Evolutionary conservation across 2,113 vertebrate genomes (phyloP), one percentile per base, ranked within the genome.

Genomic region (Channa argus): DNA sequence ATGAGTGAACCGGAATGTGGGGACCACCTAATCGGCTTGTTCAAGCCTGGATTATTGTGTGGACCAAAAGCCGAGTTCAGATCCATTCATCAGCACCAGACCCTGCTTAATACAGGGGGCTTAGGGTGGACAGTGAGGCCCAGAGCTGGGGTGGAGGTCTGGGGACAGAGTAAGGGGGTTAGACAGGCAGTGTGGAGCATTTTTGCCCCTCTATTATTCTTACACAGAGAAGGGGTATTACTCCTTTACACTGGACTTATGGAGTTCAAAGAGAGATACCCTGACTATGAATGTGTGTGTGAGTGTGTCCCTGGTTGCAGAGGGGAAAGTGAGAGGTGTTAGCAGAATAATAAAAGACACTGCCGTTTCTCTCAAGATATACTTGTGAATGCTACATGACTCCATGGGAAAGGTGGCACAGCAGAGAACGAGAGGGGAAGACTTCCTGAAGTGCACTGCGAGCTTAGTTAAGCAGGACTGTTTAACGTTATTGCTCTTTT

Each of bases 31-130:
- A 94, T 93, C 82, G 80, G 83, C 79, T 79, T 47, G 71, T 80
- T 87, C 87, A 74, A 89, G 85, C 88, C 80, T 56, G 87, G 92
- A 93, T 92, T 94, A 92, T 72, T 80, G 88, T 77, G 70, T 82
- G 88, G 87, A 78, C 87, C 88, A 53, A 67, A 78, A 77, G 74
- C 80, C 85, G 82, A 86, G 88, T 85, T 74, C 60, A 13, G 88
- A 73, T 84, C 90, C 83, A 93, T 94, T 94, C 91, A 94, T 81
- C 87, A 83, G 89, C 91, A 88, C 71, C 86, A 91, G 89, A 91
- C 90, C 89, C 89, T 88, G 86, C 64, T 89, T 94, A 94, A 92
- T 91, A 67, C 83, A 73, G 75, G 86, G 24, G 88, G 90, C 88
- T 92, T 93, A 92, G 72, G 72, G 82, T 72, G 80, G 80, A 89